A percentile compares a stretch with the other conserved stretches of the same genome.
Evolutionary conservation across 2,113 vertebrate species (phyloP).

Genomic region (Eulacestoma nigropectus): DNA sequence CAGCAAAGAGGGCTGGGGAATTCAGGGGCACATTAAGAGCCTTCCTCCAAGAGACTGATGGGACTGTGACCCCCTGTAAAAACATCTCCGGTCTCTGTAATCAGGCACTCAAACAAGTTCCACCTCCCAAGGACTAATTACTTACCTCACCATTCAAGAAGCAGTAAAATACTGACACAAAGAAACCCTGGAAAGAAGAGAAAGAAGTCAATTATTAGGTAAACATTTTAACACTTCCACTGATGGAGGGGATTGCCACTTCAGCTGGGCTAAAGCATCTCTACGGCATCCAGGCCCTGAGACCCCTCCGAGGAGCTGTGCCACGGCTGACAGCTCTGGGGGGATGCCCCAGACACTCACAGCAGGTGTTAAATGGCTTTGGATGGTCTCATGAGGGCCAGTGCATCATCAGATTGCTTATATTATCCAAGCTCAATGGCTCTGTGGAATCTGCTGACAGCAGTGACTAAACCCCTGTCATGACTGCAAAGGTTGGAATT

Average conservation of each 20-base stretch:
- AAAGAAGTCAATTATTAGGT: not conserved
- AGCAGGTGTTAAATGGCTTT: not conserved
- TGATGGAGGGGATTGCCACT: not conserved
- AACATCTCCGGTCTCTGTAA: not conserved
- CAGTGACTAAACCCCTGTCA: not conserved
- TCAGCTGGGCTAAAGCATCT: not conserved
- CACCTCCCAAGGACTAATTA: not conserved
- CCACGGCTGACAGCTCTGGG: not conserved
- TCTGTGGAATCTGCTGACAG: not conserved
- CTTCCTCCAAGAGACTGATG: not conserved
- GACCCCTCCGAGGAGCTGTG: not conserved
- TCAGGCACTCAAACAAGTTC: not conserved
- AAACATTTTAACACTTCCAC: not conserved
- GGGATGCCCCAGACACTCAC: not conserved
- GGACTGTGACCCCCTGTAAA: not conserved
- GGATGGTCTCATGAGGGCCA: not conserved
- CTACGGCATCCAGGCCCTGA: not conserved
- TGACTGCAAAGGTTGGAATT: not conserved
- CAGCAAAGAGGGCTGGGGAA: no score
- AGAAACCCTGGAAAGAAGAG: slow-evolving; percentile 87
- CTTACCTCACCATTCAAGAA: slow-evolving; percentile 98
- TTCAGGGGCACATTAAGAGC: not conserved
- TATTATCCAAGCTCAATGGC: not conserved
- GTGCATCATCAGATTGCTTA: not conserved
- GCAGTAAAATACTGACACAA: slow-evolving; percentile 98